These are phyloP conservation scores for Corapipo altera DNA, from an alignment of 2,113 vertebrate genomes.

Conservation along the genomic window DNA sequence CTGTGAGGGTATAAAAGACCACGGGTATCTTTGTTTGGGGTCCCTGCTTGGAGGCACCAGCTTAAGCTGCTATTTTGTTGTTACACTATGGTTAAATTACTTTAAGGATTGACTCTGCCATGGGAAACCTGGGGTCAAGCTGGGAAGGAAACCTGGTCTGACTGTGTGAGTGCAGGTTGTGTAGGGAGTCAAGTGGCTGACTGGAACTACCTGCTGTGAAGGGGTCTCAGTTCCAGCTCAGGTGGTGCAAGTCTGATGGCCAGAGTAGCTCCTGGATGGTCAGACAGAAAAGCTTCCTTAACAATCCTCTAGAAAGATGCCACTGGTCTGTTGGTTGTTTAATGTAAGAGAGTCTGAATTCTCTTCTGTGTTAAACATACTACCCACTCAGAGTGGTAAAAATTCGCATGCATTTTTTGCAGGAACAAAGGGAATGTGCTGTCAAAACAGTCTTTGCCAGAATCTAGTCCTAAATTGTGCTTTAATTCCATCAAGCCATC, in stretches of 20 bases:
- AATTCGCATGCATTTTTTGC: background rate
- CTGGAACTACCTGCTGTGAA: background rate
- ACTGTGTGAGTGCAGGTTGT: background rate
- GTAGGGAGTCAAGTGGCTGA: accelerated
- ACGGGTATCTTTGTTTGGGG: background rate
- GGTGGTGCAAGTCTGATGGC: accelerated
- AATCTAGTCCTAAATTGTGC: background rate
- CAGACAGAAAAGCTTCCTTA: background rate
- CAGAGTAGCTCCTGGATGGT: too few species aligned
- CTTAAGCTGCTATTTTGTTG: background rate
- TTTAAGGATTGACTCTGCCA: background rate
- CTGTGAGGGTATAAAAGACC: accelerated
- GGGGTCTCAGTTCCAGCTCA: accelerated
- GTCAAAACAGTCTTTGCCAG: background rate
- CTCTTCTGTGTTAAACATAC: background rate
- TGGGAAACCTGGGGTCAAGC: background rate
- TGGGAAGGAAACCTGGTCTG: background rate
- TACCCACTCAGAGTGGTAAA: background rate
- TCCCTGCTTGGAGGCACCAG: background rate
- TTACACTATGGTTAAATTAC: background rate
- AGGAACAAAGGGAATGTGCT: background rate
- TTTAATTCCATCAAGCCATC: background rate
- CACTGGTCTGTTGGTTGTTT: background rate
- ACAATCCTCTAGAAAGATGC: background rate
- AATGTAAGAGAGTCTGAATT: background rate